These are phyloP conservation scores for Abscondita cerata DNA, from an alignment of 2,888 invertebrate species.

Conservation along the genomic window DNA sequence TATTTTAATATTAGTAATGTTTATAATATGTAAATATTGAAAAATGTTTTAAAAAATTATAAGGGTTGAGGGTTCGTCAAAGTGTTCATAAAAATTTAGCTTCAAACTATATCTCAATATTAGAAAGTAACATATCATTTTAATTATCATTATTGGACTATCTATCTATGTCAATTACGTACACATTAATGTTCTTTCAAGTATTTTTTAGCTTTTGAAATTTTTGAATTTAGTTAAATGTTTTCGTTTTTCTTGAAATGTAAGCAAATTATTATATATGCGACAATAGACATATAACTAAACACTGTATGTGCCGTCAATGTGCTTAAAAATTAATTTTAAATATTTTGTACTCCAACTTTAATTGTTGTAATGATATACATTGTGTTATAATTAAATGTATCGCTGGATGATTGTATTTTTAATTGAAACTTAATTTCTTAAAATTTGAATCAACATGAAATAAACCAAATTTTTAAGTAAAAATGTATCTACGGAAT, in stretches of 20 bases:
- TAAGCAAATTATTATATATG: conserved; percentile 3
- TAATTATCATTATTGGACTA: no score
- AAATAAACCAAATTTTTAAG: no score
- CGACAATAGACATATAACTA: not conserved
- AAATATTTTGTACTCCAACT: conserved; percentile 22
- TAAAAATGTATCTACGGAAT: no score
- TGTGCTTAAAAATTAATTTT: conserved; percentile 24
- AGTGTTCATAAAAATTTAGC: not conserved
- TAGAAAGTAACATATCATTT: conserved; percentile 31
- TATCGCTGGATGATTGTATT: no score
- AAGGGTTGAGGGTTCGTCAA: no score
- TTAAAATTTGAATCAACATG: no score
- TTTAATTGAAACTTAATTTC: no score
- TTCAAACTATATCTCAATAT: conserved; percentile 6
- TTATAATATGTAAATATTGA: no score
- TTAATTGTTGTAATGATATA: conserved; percentile 25
- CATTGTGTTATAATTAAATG: conserved; percentile 24
- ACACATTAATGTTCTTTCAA: no score
- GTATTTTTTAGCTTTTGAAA: no score
- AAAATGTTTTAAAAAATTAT: no score
- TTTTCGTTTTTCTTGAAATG: not conserved
- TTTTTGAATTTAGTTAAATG: not conserved
- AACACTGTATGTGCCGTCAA: conserved; percentile 14
- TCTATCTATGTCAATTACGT: conserved; percentile 15
- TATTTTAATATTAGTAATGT: no score